Evolutionary conservation across 2,888 invertebrate genomes (phyloP).

Genomic region (Dione juno): DNA sequence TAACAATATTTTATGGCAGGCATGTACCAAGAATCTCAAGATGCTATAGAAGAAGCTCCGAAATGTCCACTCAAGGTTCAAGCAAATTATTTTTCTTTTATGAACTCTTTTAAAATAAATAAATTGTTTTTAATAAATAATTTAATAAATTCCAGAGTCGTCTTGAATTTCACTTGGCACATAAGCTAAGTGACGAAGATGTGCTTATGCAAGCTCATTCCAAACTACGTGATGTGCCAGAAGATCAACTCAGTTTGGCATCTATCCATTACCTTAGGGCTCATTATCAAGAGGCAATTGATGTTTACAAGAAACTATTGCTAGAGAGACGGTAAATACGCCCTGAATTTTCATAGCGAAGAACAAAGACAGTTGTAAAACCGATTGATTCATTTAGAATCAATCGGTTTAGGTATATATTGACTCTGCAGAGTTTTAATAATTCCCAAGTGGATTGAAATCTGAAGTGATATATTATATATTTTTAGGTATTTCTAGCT

Average conservation of each 20-base stretch:
- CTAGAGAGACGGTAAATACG: conserved; percentile 94
- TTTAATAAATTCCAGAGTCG: conserved; percentile 83
- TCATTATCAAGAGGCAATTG: conserved; percentile 99
- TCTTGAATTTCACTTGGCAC: conserved; percentile 95
- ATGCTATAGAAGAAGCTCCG: conserved; percentile 85
- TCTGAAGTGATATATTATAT: too few species aligned
- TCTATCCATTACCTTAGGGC: conserved; percentile 97
- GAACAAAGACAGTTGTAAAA: too few species aligned
- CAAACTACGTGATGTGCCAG: conserved; percentile 92
- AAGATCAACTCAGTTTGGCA: conserved; percentile 97
- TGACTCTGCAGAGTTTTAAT: too few species aligned
- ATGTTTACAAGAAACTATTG: conserved; percentile 97
- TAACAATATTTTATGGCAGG: conserved; percentile 61
- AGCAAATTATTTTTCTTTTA: neutral
- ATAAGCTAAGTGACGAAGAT: conserved; percentile 95
- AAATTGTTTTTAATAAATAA: neutral
- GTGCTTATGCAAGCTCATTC: conserved; percentile 92
- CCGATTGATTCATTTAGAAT: too few species aligned
- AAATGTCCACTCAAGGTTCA: conserved; percentile 84
- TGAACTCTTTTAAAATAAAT: neutral
- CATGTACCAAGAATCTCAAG: conserved; percentile 86
- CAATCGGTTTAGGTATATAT: too few species aligned
- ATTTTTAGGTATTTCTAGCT: too few species aligned
- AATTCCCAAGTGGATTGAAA: too few species aligned
- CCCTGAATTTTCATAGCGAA: too few species aligned